Evolutionary conservation across 1,140 invertebrate genomes (phyloP), one percentile per base, ranked within the genome.

Genomic region (Achatina immaculata): DNA sequence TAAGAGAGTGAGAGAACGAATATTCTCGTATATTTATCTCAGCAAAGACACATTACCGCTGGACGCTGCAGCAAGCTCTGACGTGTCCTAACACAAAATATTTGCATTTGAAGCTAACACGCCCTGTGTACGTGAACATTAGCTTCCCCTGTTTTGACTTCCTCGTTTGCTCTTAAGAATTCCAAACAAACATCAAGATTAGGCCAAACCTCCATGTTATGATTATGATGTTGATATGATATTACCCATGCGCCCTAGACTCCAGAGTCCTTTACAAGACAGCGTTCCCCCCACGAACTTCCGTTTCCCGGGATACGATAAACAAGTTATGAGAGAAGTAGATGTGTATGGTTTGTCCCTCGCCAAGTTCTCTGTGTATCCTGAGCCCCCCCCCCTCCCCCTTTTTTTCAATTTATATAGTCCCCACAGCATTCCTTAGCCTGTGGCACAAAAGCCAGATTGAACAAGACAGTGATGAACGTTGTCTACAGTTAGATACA

Each of bases 81-180:
- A 55, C n/a, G 21, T 6, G 6, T 19, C 19, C 21, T 14, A 55
- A 55, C 48, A 19, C 48, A 55, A 55, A 55, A 55, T 55, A 55
- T 55, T 55, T 55, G 7, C 48, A 55, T 14, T 55, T 55, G 24
- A 55, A 21, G 7, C 19, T 55, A 55, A 19, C 48, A 21, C 19
- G 48, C 16, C 48, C 48, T 55, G 19, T 55, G 48, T 21, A 24
- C 16, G 48, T 14, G 16, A 55, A 55, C 6, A 55, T 55, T n/a
- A n/a, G n/a, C n/a, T n/a, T n/a, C n/a, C n/a, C n/a, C n/a, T 55
- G 48, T 55, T 55, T 55, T 55, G 48, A 55, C 48, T 55, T 55
- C 2, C 7, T 19, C 48, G 48, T 55, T 55, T 55, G 48, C 48
- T 19, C 1, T 6, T 14, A 55, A 21, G 48, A 55, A 55, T 19